These are phyloP conservation scores for Leptarthrus brevirostris DNA, from an alignment of 2,888 invertebrate species.

Conservation along the genomic window DNA sequence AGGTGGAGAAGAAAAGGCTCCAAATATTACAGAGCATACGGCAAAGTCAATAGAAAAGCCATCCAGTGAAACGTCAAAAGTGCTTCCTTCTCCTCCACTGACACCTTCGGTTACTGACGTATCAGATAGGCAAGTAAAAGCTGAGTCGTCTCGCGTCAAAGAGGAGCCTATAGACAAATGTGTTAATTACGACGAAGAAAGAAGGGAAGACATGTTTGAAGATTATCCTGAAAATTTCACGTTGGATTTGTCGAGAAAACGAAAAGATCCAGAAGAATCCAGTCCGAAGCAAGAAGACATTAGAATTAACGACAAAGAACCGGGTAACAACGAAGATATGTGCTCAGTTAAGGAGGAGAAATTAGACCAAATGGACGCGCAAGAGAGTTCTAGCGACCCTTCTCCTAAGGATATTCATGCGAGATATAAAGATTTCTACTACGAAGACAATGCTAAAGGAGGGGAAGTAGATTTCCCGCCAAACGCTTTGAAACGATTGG, in stretches of 20 bases:
- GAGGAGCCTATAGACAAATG: background rate
- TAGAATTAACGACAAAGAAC: slow-evolving; percentile 40
- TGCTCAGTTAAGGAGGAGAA: slow-evolving; percentile 42
- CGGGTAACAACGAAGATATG: slow-evolving; percentile 43
- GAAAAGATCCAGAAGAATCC: slow-evolving; percentile 1
- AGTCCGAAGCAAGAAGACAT: background rate
- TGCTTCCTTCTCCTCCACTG: slow-evolving; percentile 64
- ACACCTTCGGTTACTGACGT: slow-evolving; percentile 59
- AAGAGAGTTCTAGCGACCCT: background rate
- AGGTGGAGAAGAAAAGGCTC: slow-evolving; percentile 48
- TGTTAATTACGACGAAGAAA: slow-evolving; percentile 25
- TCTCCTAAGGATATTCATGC: slow-evolving; percentile 52
- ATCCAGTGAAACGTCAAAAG: slow-evolving; percentile 61
- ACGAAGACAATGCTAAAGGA: background rate
- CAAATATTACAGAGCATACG: slow-evolving; percentile 50
- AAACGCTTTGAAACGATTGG: slow-evolving; percentile 69
- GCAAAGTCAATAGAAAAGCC: slow-evolving; percentile 48
- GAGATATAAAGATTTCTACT: background rate
- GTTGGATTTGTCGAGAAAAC: slow-evolving; percentile 55
- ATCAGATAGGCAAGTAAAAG: slow-evolving; percentile 25
- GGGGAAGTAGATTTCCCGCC: background rate
- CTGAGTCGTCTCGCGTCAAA: slow-evolving; percentile 46
- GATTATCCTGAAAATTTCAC: slow-evolving; percentile 54
- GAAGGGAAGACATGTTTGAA: background rate
- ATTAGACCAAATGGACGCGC: slow-evolving; percentile 1